Base-by-base conservation (phyloP, 2,888 invertebrate species). In the Heteromyza rotundicornis region DNA sequence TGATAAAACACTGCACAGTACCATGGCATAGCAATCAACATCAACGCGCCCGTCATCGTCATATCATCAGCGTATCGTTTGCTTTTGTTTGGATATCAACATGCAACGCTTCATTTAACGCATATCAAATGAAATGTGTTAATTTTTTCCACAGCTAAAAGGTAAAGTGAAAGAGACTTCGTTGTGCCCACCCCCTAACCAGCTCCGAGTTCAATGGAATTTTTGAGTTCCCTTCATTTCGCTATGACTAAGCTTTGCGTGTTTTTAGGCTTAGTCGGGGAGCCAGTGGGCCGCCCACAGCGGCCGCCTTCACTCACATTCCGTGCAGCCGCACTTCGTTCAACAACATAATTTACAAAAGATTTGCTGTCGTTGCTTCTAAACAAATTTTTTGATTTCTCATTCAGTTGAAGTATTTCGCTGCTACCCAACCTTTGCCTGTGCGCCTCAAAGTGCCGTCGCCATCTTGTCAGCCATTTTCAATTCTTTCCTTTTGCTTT, bases 51-150 rank as follows among this genome's bases (percentile, higher is more conserved):
- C 35, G 17, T 19, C 40, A 40, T 40, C 44, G 36, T 16, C 23
- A 32, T n/a, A 22, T 51, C 52, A 23, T 24, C 54, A 49, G 54
- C 56, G 22, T 49, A 40, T 60, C 40, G 40, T 7, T n/a, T n/a
- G 40, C 40, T 40, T 40, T 60, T 60, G 56, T 60, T 50, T 23
- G 12, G 53, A 23, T 54, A 47, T 59, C 59, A 54, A 36, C 58
- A 35, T 40, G 40, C 40, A 40, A 40, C 40, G 40, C 40, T 40
- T 40, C 40, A 40, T 40, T 40, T 40, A 40, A 40, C 40, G 40
- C 40, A 3, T 40, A 40, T 40, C 40, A 40, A 40, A 40, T 40
- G 40, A 40, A 40, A 40, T 40, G 40, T 40, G 40, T 40, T 40
- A 40, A 40, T 40, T 40, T 40, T 40, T 27, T 27, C 10, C 27